Percentiles rank a stretch among this genome's conserved stretches.
Evolutionary conservation across 2,797 vertebrate species (phyloP).

Genomic region (Myotis planiceps): DNA sequence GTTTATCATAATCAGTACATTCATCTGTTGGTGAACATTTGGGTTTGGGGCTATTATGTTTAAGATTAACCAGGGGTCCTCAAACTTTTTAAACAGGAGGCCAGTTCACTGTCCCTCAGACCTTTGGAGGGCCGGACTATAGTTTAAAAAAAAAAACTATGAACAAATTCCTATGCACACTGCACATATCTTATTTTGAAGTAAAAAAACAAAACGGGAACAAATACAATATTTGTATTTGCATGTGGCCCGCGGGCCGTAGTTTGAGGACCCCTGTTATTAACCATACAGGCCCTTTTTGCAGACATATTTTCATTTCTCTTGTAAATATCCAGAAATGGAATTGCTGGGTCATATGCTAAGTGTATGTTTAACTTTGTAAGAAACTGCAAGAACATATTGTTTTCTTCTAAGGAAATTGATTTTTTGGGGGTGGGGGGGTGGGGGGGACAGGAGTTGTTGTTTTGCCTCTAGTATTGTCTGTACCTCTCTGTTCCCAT

Average conservation of each 20-base stretch:
- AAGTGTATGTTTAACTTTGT: slow-evolving; percentile 45
- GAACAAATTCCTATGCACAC: no score
- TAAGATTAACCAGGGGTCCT: background rate
- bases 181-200: no score
- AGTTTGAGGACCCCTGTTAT: background rate
- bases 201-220: no score
- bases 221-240: no score
- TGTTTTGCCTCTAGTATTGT: background rate
- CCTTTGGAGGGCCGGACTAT: no score
- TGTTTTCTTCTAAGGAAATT: background rate
- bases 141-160: no score
- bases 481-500: background rate
- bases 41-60: background rate
- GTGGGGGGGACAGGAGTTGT: background rate
- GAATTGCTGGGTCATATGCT: background rate
- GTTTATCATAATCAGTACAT: background rate
- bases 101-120: no score
- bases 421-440: background rate
- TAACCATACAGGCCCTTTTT: background rate
- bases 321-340: background rate
- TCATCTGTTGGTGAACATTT: background rate
- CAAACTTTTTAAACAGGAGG: no score
- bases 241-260: no score
- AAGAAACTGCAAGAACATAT: slow-evolving; percentile 16
- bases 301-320: slow-evolving; percentile 22